Percentiles rank a stretch among this genome's conserved stretches.
Evolutionary conservation across 2,113 vertebrate species (phyloP).

Genomic region (Pseudopodoces humilis): DNA sequence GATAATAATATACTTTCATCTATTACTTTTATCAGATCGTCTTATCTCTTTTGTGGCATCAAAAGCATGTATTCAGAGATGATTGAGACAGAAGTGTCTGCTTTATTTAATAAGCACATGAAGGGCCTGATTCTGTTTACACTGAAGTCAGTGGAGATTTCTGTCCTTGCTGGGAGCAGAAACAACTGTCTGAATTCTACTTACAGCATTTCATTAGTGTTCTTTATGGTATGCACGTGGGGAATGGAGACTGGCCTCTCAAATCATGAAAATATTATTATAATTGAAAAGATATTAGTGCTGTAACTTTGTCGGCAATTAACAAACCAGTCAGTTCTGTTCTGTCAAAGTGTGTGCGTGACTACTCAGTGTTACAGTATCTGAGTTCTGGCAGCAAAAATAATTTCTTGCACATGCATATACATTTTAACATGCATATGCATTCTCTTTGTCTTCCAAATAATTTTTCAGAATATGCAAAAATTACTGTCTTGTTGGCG

Average conservation of each 20-base stretch:
- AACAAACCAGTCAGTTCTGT: background rate
- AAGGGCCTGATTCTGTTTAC: slow-evolving; percentile 36
- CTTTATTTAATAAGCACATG: slow-evolving; percentile 11
- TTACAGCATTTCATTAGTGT: background rate
- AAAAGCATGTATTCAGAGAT: slow-evolving; percentile 52
- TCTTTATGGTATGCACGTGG: background rate
- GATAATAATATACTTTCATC: slow-evolving; percentile 63
- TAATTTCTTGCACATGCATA: background rate
- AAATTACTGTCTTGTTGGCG: background rate
- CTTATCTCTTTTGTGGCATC: slow-evolving; percentile 58
- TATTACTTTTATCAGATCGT: slow-evolving; percentile 56
- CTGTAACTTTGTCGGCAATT: background rate
- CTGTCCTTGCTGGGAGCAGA: slow-evolving; percentile 20
- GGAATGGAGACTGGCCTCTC: background rate
- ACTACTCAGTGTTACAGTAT: background rate
- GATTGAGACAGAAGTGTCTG: slow-evolving; percentile 37
- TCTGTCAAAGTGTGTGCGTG: background rate
- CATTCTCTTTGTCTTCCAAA: background rate
- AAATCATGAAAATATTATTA: background rate
- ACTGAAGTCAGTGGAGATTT: background rate
- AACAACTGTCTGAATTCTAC: background rate
- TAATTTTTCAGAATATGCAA: background rate
- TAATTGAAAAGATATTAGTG: background rate
- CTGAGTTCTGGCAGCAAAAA: background rate
- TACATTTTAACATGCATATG: background rate